A percentile compares a stretch with the other conserved stretches of the same genome.
Conservation (phyloP, 1,140 invertebrate genomes). For the Bilobella aurantiaca region DNA sequence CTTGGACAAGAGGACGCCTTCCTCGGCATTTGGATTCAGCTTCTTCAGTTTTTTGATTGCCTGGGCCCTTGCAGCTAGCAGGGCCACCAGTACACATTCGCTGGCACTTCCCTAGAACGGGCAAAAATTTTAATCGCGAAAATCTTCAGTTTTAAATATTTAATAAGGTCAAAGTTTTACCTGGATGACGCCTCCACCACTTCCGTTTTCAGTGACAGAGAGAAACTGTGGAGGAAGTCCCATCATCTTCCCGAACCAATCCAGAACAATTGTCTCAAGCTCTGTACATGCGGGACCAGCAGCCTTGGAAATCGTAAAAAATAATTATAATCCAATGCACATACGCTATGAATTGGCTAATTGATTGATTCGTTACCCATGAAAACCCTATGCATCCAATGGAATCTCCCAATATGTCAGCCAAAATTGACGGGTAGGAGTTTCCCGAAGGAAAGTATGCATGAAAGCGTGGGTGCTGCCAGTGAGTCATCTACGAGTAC, state of each 20-base stretch:
- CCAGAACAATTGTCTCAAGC: conserved; percentile 88
- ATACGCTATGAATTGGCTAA: neutral
- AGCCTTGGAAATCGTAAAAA: conserved; percentile 50
- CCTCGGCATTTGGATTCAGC: conserved; percentile 80
- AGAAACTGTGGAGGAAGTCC: conserved; percentile 78
- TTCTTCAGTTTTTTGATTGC: conserved; percentile 83
- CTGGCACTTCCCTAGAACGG: conserved; percentile 87
- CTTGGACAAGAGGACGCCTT: conserved; percentile 85
- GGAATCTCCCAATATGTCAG: conserved; percentile 92
- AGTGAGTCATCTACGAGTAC: conserved; percentile 74
- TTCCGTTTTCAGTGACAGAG: conserved; percentile 65
- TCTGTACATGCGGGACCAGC: conserved; percentile 96
- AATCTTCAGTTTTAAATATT: neutral
- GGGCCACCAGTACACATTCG: conserved; percentile 89
- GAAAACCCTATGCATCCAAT: conserved; percentile 97
- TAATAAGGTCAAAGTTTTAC: conserved; percentile 1
- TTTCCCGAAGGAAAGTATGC: conserved; percentile 98
- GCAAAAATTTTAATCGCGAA: neutral
- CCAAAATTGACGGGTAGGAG: conserved; percentile 92
- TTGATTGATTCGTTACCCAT: conserved; percentile 59
- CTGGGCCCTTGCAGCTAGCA: conserved; percentile 88
- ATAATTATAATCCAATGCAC: neutral
- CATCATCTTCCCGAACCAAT: conserved; percentile 88
- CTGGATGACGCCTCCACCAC: conserved; percentile 88
- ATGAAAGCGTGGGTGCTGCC: conserved; percentile 98